Conservation (phyloP, 2,888 invertebrate species). For the Scaptomyza parva region DNA sequence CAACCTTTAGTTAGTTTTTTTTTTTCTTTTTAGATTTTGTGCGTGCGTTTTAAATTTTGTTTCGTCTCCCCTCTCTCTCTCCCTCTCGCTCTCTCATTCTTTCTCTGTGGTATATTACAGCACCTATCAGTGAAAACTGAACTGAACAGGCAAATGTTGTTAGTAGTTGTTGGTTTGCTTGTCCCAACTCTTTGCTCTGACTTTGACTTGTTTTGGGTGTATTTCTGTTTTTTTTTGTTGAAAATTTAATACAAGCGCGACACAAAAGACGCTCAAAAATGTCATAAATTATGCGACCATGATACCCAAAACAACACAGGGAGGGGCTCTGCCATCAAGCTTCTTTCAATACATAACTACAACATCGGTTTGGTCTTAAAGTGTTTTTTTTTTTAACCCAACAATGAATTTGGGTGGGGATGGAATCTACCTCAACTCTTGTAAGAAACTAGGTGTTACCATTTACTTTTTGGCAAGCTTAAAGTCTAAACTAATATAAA, state of each 20-base stretch:
- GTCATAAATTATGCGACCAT: conserved; percentile 82
- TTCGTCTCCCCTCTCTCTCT: too few species aligned
- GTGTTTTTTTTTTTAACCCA: conserved; percentile 17
- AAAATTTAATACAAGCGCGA: conserved; percentile 79
- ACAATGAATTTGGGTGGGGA: conserved; percentile 18
- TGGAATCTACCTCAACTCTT: conserved; percentile 6
- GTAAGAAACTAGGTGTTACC: neutral
- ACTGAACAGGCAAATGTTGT: conserved; percentile 64
- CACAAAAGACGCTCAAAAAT: conserved; percentile 82
- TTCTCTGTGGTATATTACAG: conserved; percentile 47
- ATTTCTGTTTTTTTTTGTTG: conserved; percentile 22
- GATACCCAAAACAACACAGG: conserved; percentile 64
- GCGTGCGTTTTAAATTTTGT: conserved; percentile 75
- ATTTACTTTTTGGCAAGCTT: neutral
- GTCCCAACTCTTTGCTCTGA: conserved; percentile 49
- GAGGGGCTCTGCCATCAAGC: conserved; percentile 67
- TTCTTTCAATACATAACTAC: conserved; percentile 29
- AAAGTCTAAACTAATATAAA: neutral
- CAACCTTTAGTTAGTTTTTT: conserved; percentile 54
- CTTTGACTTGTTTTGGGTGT: conserved; percentile 57
- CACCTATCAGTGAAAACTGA: conserved; percentile 62
- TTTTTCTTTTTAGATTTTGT: conserved; percentile 71
- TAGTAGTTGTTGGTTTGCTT: too few species aligned
- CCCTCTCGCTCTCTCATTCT: too few species aligned
- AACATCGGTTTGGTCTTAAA: conserved; percentile 30